phyloP scores from a whole-genome alignment of 2,888 invertebrate species.

The Lithosia quadra region DNA sequence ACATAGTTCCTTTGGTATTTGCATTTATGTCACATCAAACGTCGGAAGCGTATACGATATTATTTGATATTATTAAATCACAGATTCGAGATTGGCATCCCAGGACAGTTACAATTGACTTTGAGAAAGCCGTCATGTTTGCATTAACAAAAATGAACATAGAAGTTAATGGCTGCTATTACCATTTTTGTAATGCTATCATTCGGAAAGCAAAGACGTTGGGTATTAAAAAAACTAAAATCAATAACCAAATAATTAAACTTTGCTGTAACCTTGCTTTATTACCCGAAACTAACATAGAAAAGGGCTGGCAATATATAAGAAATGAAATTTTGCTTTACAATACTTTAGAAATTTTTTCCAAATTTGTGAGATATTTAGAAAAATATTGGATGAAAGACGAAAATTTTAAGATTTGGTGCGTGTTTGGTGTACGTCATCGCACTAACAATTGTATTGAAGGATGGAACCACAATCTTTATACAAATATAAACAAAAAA shows the following conservation, averaged over 20 bases:
- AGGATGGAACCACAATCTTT: not conserved
- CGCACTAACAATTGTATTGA: not conserved
- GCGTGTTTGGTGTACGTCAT: not conserved
- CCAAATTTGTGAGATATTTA: not conserved
- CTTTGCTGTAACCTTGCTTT: not conserved
- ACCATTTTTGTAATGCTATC: constrained; percentile 3
- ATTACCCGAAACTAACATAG: not conserved
- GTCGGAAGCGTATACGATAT: not conserved
- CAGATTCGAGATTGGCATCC: not conserved
- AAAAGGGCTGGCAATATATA: not conserved
- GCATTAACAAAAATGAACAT: not conserved
- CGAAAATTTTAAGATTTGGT: not conserved
- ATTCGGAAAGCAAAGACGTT: not conserved
- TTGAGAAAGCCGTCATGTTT: not conserved
- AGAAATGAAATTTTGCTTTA: not conserved
- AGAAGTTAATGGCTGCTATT: constrained; percentile 2
- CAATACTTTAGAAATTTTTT: not conserved
- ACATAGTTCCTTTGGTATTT: constrained; percentile 1
- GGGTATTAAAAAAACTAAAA: constrained; percentile 1
- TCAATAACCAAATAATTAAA: not conserved
- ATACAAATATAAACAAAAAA: not conserved
- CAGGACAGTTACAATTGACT: not conserved
- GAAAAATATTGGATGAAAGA: not conserved
- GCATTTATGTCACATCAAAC: constrained; percentile 4
- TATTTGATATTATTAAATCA: not conserved